Evolutionary conservation across 2,797 vertebrate genomes (phyloP), one percentile per base, ranked within the genome.

Genomic region (Schizopygopsis pylzovi): DNA sequence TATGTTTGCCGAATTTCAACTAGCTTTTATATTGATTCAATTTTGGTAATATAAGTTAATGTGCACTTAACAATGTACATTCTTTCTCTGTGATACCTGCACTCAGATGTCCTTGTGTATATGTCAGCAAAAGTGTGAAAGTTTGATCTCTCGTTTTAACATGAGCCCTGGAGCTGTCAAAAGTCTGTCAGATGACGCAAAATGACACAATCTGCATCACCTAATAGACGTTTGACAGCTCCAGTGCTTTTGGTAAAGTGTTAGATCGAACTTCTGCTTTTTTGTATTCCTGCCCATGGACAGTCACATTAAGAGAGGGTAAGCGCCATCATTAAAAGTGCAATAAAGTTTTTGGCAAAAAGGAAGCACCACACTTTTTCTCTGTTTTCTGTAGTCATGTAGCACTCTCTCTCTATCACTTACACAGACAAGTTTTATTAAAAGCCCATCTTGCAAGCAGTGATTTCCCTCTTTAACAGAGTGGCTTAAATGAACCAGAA

Each of bases 401-500:
- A n/a, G 41, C 12, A 45, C 22, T 41, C 9, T 45, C 9, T 45
- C 15, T 73, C 70, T 33, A 18, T 25, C 6, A 15, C 15, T 18
- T 20, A 33, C 25, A 75, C 72, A 52, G 72, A 5, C 47, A 52
- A 3, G 16, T 52, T 52, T 52, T 52, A 76, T 33, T 37, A 12
- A 76, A 61, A 52, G 28, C 47, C 10, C 73, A 54, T 76, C 47
- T 76, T 54, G 28, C 47, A 33, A 76, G 47, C 0, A 3, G 28
- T 76, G 28, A 22, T 54, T 76, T 76, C 47, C 28, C 25, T 10
- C 28, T 54, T 52, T 52, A 72, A 79, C 67, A 79, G 43, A 13
- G 22, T 2, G 43, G 71, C 59, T 76, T 79, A 79, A 75, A 75
- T 77, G 81, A 84, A 79, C 79, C 72, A 59, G 6, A 49, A 85